A percentile compares a stretch with the other conserved stretches of the same genome.
phyloP scores from a whole-genome alignment of 1,140 invertebrate species.

The Rhizoglyphus robini region DNA sequence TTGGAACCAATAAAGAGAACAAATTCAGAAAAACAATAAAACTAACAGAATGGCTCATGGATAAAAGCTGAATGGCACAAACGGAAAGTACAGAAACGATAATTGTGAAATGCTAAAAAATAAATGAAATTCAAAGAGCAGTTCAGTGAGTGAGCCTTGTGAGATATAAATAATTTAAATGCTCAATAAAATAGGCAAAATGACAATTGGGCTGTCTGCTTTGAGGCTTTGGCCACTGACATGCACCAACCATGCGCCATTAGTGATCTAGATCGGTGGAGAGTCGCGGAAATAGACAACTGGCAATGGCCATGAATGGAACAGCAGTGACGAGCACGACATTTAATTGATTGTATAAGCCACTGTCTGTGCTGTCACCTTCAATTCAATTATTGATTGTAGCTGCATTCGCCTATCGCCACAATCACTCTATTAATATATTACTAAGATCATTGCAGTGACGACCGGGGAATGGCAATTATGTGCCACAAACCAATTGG shows the following conservation, averaged over 20 bases:
- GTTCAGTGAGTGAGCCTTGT: not conserved
- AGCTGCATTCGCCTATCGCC: too few species aligned
- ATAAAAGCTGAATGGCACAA: not conserved
- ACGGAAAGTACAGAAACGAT: not conserved
- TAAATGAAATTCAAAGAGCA: not conserved
- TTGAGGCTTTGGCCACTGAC: not conserved
- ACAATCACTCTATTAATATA: too few species aligned
- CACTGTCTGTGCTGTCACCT: not conserved
- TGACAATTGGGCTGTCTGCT: constrained; percentile 3
- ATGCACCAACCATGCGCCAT: not conserved
- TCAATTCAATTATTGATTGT: not conserved
- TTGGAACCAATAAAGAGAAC: too few species aligned
- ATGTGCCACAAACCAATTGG: too few species aligned
- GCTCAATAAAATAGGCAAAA: constrained; percentile 11
- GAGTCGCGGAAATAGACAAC: constrained; percentile 12
- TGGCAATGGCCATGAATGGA: too few species aligned
- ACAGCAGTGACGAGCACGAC: not conserved
- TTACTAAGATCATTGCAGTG: too few species aligned
- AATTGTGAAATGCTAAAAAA: not conserved
- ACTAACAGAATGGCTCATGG: too few species aligned
- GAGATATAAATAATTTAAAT: constrained; percentile 8
- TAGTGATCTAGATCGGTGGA: not conserved
- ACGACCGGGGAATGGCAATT: too few species aligned
- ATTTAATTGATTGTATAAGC: not conserved
- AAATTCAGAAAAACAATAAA: too few species aligned